phyloP scores from a whole-genome alignment of 2,888 invertebrate genomes.

The Hipparchia sbordonii region DNA sequence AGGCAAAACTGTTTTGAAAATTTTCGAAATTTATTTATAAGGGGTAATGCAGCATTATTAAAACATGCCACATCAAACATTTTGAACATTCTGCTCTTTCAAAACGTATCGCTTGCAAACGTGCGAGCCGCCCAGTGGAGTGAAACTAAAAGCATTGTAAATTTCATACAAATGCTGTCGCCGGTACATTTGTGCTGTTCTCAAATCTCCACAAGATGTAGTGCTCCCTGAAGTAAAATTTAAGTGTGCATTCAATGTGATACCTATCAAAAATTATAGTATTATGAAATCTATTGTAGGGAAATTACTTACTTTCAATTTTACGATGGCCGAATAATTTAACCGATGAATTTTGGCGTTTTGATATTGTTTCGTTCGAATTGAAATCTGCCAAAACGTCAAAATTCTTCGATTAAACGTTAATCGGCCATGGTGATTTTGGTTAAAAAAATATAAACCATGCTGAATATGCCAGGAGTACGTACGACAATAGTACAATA shows the following conservation, averaged over 20 bases:
- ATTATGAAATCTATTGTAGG: not conserved
- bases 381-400: too few species aligned
- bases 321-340: too few species aligned
- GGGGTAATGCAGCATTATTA: too few species aligned
- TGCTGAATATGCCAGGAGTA: too few species aligned
- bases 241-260: slow-evolving; percentile 22
- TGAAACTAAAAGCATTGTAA: slow-evolving; percentile 81
- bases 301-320: too few species aligned
- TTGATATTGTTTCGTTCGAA: too few species aligned
- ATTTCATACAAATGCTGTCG: slow-evolving; percentile 60
- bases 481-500: too few species aligned
- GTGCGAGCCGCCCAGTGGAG: slow-evolving; percentile 65
- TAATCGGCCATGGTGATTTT: too few species aligned
- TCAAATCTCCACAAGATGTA: slow-evolving; percentile 52
- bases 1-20: not conserved
- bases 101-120: slow-evolving; percentile 63
- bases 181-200: slow-evolving; percentile 49
- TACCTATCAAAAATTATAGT: not conserved
- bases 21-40: not conserved
- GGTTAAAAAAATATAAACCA: too few species aligned
- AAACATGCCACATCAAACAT: slow-evolving; percentile 46
- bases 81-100: slow-evolving; percentile 24
- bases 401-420: too few species aligned
- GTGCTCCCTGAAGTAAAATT: slow-evolving; percentile 50
- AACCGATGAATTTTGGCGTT: too few species aligned